Base-by-base conservation (phyloP, 2,888 invertebrate species). In the Griposia aprilina region DNA sequence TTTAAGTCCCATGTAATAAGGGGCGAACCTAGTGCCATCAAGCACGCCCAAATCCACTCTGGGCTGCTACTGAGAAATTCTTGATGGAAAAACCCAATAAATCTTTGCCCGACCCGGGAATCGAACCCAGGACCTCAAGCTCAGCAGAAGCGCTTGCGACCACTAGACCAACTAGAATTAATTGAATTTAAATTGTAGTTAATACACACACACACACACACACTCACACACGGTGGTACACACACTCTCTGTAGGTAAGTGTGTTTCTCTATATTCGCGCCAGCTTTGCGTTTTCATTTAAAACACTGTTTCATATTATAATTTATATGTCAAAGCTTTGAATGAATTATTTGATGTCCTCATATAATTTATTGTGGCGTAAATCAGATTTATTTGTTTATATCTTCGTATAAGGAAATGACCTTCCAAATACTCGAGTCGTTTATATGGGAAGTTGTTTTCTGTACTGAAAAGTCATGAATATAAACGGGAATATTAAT, bases 361-460 rank as follows among this genome's bases (percentile, higher is more conserved):
- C 84, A 62, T 73, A 74, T 82, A 88, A 88, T 87, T 83, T 86
- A 86, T 86, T 84, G 80, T 84, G 75, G 80, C 81, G 73, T 76
- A 79, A 84, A 86, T 85, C 48, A 80, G 78, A 89, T 90, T 88
- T 86, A 87, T 88, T 79, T 84, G 74, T 82, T 78, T 80, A 83
- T 78, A 36, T 84, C 78, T 82, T 76, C 75, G 77, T 78, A 48
- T 71, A 80, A 84, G 82, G 83, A 88, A 88, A 88, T 82, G 80
- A 83, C 76, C 72, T 78, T 68, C 65, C 66, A 76, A 81, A 85
- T 74, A 82, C 72, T 84, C 20, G 50, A 77, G 62, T 80, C 63
- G 75, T 78, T 63, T 77, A 80, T 63, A 62, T 17, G 50, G 60
- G 23, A 70, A 81, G 80, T 82, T 71, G 63, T 76, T 73, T 65